Evolutionary conservation across 2,888 invertebrate genomes (phyloP), one percentile per base, ranked within the genome.

Genomic region (Drosophila engyochracea): DNA sequence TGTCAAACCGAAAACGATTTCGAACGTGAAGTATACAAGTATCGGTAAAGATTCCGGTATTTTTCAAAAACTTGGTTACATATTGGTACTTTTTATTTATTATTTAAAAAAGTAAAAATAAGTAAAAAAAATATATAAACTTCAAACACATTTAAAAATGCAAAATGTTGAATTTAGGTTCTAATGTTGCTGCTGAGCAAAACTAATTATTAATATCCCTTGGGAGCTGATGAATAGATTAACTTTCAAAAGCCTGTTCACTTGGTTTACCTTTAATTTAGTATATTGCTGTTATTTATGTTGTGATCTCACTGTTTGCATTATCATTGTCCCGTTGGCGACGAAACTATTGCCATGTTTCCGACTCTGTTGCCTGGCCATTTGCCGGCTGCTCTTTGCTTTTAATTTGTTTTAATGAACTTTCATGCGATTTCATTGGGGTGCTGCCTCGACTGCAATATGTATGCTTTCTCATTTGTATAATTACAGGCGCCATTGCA

Each of bases 391-490:
- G 80, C 83, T 75, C 83, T 82, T 80, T 76, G 80, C 77, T 89
- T 85, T 86, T 86, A 86, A 86, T 86, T 89, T 89, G 86, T 86
- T 89, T 86, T 86, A 86, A 86, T 86, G 87, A 86, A 86, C 89
- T 86, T 90, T 83, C 79, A 74, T 80, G 87, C 77, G 76, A 83
- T 85, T 85, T 89, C 74, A 84, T 84, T 82, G 65, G 70, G 69
- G 35, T 61, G 49, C 28, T 65, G 59, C 52, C 59, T 62, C 70
- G 47, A 81, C 74, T 89, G 89, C 85, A 89, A 89, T 89, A 86
- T 89, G 89, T 86, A 89, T 86, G 89, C 89, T 86, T 79, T 89
- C 85, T 86, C 89, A 77, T 89, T 86, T 89, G 85, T 89, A 77
- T 87, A 86, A 86, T 86, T 89, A 89, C 84, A 82, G 86, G 82